Evolutionary conservation across 2,797 vertebrate species (phyloP).

Genomic region (Malacoraja senta): DNA sequence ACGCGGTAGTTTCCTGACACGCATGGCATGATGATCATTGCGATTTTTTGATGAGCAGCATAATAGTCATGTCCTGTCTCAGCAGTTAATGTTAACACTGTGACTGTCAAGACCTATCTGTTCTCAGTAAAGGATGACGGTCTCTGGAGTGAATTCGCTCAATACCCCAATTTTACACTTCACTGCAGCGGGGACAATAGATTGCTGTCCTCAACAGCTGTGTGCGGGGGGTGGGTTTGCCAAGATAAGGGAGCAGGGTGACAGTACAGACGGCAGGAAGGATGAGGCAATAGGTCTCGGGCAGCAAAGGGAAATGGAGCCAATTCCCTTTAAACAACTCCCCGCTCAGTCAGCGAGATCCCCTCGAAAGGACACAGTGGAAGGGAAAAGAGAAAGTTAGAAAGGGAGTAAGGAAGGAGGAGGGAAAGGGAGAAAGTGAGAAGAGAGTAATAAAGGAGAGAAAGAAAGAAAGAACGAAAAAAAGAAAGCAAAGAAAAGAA

Average conservation of each 20-base stretch:
- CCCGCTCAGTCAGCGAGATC: neutral
- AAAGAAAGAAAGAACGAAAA: neutral
- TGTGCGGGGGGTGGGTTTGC: conserved; percentile 38
- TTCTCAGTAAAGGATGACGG: conserved; percentile 65
- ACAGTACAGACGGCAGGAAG: neutral
- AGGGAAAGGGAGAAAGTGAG: neutral
- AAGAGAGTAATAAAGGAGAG: too few relatives aligned
- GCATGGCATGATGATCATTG: conserved; percentile 32
- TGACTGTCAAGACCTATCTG: conserved; percentile 65
- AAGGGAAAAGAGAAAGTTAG: neutral
- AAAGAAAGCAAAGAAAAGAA: neutral
- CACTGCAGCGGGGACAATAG: conserved; percentile 62
- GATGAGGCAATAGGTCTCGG: neutral
- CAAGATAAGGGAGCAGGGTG: neutral
- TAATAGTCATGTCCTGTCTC: conserved; percentile 55
- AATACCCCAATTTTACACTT: conserved; percentile 69
- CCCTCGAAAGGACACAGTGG: neutral
- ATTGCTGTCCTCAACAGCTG: conserved; percentile 47
- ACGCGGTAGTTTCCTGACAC: conserved; percentile 9
- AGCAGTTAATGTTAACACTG: conserved; percentile 60
- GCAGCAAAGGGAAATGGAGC: neutral
- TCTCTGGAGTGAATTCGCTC: conserved; percentile 64
- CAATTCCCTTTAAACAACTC: neutral
- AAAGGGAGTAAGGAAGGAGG: neutral
- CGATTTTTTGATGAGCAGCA: conserved; percentile 55